Base-by-base conservation (phyloP, 1,140 invertebrate genomes). In the Zophobas atratus region DNA sequence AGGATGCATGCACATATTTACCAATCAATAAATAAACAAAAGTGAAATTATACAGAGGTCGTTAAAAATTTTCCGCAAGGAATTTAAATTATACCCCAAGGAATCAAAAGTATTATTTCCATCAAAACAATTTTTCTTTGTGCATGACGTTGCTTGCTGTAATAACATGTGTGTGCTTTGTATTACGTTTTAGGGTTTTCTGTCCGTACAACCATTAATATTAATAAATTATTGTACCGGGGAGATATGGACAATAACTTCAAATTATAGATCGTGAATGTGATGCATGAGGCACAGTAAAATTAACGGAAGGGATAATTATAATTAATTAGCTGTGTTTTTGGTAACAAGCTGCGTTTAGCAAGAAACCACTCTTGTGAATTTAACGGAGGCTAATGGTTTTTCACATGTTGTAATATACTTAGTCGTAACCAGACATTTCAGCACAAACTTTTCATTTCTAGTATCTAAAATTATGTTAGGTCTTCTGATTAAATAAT, bases 201-300 rank as follows among this genome's bases (percentile, higher is more conserved):
- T 60, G 73, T 46, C 53, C 36, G 70, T 57, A 60, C 41, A 60
- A 33, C 56, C 51, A 60, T 75, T 75, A 75, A 75, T 75, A 75
- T 75, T 78, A 76, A 77, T 80, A 80, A 80, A 80, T 80, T 78
- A 79, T 79, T 63, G 43, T 53, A 38, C 63, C 75, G 51, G 79
- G 79, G 79, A 80, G 79, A 80, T 78, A 80, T 80, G 79, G 79
- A 80, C 79, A 80, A 80, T 80, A 80, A 78, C 73, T 80, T 71
- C 76, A 78, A 80, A 80, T 75, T 75, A 75, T 75, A 75, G 73
- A 75, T 63, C 55, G 55, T 60, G 46, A 48, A 56, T 57, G 41
- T 75, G 56, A 75, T 75, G 73, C 73, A 75, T 75, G 73, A 57
- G 73, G 73, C 73, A 72, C 41, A 75, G 39, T 48, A 34, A 46